phyloP scores from a whole-genome alignment of 92 coral and sea anemone genomes.

The Micromussa lordhowensis region DNA sequence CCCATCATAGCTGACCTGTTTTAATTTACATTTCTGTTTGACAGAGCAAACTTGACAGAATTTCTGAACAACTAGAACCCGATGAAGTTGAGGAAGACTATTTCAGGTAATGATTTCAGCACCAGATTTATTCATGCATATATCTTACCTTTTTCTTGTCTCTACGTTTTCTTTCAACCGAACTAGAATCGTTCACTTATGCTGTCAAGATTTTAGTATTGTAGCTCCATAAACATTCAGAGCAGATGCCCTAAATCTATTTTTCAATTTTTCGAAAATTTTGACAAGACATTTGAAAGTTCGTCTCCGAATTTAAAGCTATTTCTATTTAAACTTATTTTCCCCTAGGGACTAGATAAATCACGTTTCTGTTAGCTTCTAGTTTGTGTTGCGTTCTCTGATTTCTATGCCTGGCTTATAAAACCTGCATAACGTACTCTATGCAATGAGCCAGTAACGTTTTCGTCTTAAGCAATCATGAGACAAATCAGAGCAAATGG shows the following conservation, averaged over 20 bases:
- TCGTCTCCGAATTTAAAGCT: background rate
- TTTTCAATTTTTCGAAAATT: too few species aligned
- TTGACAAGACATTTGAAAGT: background rate
- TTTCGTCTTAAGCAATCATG: too few species aligned
- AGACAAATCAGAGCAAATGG: too few species aligned
- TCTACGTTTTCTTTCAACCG: too few species aligned
- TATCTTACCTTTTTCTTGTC: background rate
- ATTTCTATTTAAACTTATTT: too few species aligned
- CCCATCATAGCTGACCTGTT: background rate
- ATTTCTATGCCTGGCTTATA: too few species aligned
- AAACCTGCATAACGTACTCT: too few species aligned
- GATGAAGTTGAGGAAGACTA: slow-evolving; percentile 97
- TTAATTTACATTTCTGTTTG: slow-evolving; percentile 6
- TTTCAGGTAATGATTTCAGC: slow-evolving; percentile 68
- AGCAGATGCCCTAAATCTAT: background rate
- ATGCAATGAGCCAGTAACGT: too few species aligned
- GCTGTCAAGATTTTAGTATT: too few species aligned
- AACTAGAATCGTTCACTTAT: too few species aligned
- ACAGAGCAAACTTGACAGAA: slow-evolving; percentile 78
- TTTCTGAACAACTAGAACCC: slow-evolving; percentile 84
- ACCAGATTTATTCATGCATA: background rate
- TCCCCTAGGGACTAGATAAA: background rate
- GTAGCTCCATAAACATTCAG: background rate
- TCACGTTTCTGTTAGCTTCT: too few species aligned
- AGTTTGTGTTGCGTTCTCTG: too few species aligned